These are phyloP conservation scores for Onychorhynchus coronatus DNA, from an alignment of 2,113 vertebrate species.

Conservation along the genomic window DNA sequence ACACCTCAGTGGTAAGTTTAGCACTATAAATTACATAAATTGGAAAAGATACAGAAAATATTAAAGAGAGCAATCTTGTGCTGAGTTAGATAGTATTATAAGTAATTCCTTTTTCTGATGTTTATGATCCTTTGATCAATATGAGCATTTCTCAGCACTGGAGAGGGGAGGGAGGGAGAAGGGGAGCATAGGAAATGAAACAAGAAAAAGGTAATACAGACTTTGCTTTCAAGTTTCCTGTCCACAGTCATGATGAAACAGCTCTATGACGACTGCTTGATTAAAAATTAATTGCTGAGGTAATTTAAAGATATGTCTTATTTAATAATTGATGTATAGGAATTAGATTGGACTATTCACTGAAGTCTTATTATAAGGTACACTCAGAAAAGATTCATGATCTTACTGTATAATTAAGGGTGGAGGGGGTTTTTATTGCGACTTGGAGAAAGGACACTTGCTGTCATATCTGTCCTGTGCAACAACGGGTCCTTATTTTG, in stretches of 20 bases:
- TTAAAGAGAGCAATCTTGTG: neutral
- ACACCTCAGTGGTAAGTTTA: neutral
- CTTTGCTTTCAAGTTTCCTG: neutral
- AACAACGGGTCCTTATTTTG: neutral
- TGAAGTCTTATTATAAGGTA: neutral
- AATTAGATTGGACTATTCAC: neutral
- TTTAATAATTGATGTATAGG: neutral
- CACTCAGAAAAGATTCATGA: neutral
- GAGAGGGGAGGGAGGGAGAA: neutral
- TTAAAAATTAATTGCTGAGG: constrained; percentile 29
- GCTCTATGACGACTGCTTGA: neutral
- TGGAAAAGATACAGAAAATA: neutral
- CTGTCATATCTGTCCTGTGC: neutral
- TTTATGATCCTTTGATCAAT: neutral
- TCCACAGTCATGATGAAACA: neutral
- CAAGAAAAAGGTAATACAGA: neutral
- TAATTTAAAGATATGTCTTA: neutral
- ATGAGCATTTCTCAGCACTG: neutral
- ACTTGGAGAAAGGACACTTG: neutral
- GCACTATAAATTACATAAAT: neutral
- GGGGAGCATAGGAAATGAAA: neutral
- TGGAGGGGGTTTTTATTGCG: neutral
- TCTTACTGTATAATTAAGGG: neutral
- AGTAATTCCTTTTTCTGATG: neutral
- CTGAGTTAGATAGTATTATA: neutral